Percentiles rank a stretch among this genome's conserved stretches.
phyloP scores from a whole-genome alignment of 1,140 invertebrate species.

The Pararge aegeria region DNA sequence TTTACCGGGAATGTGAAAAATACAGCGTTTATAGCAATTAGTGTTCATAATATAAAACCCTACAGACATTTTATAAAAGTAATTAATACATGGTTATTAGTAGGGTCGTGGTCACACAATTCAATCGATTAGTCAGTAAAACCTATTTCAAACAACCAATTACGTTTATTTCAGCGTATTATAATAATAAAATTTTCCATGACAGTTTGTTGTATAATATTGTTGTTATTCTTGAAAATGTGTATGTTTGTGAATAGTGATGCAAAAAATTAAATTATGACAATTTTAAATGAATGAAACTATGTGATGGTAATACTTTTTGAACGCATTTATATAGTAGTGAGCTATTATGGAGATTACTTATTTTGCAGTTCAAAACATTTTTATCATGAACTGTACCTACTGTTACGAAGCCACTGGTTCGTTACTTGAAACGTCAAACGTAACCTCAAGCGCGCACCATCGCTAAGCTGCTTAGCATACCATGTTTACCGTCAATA shows the following conservation, averaged over 20 bases:
- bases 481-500: conserved; percentile 40
- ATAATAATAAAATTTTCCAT: not conserved
- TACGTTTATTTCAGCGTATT: conserved; percentile 16
- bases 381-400: conserved; percentile 40
- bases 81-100: conserved; percentile 58
- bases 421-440: conserved; percentile 66
- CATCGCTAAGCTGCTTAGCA: conserved; percentile 71
- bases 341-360: conserved; percentile 1
- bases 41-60: conserved; percentile 48
- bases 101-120: conserved; percentile 35
- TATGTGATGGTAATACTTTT: too few relatives aligned
- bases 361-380: conserved; percentile 13
- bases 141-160: conserved; percentile 11
- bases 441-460: conserved; percentile 57
- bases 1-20: conserved; percentile 68
- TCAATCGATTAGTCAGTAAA: conserved; percentile 37
- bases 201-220: not conserved
- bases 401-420: conserved; percentile 41
- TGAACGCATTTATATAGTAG: not conserved
- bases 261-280: too few relatives aligned
- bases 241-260: too few relatives aligned
- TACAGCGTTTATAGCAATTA: conserved; percentile 70
- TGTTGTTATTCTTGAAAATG: too few relatives aligned
- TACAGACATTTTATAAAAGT: conserved; percentile 59
- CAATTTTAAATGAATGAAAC: not conserved